Conservation (phyloP, 2,797 vertebrate species). For the Moxostoma hubbsi region DNA sequence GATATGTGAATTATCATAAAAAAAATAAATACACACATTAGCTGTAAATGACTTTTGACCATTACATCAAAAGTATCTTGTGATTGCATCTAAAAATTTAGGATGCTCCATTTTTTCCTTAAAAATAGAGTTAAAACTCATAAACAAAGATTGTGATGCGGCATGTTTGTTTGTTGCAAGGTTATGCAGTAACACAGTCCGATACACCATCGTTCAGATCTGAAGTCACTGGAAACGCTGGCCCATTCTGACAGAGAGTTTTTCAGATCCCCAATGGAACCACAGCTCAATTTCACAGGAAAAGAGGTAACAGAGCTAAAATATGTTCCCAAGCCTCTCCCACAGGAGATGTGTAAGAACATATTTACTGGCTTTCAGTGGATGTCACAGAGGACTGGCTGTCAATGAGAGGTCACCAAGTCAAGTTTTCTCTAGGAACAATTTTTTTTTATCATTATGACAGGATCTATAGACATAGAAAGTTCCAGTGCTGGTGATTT, state of each 20-base stretch:
- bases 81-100: too few relatives aligned
- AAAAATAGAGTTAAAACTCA: too few relatives aligned
- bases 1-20: too few relatives aligned
- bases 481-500: background rate
- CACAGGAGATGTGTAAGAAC: background rate
- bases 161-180: too few relatives aligned
- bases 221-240: background rate
- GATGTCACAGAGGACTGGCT: constrained; percentile 17
- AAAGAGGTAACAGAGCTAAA: background rate
- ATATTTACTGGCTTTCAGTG: constrained; percentile 1
- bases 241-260: background rate
- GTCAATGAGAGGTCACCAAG: constrained; percentile 23
- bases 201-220: background rate
- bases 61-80: too few relatives aligned
- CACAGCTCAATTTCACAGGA: background rate
- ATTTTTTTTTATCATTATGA: background rate
- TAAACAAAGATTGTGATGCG: too few relatives aligned
- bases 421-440: background rate
- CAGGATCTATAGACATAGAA: constrained; percentile 7
- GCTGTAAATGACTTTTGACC: too few relatives aligned
- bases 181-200: background rate
- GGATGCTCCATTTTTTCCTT: too few relatives aligned
- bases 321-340: background rate
- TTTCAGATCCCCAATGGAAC: background rate
- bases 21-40: too few relatives aligned